phyloP scores from a whole-genome alignment of 2,797 vertebrate genomes.

The Onychomys leucogaster region DNA sequence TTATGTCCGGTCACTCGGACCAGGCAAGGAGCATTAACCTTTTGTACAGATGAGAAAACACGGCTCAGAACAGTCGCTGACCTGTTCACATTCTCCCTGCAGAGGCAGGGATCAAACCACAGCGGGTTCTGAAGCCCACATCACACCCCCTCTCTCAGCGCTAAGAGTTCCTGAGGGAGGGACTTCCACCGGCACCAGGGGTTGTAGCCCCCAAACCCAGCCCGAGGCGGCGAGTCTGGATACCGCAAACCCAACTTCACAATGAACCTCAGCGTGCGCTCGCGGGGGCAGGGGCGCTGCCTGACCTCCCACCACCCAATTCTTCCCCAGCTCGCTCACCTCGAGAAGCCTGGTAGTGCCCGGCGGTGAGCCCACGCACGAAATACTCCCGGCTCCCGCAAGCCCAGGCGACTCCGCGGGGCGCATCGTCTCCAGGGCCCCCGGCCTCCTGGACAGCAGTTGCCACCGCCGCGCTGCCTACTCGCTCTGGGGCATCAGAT shows the following conservation, averaged over 20 bases:
- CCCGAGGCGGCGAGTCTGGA: neutral
- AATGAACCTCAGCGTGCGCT: neutral
- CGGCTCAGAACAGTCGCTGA: neutral
- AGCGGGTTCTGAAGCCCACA: neutral
- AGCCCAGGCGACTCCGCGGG: conserved; percentile 48
- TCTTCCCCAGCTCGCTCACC: neutral
- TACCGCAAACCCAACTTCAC: conserved; percentile 25
- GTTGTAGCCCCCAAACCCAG: neutral
- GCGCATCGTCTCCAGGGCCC: conserved; percentile 84
- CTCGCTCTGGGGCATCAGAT: conserved; percentile 81
- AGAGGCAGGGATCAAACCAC: neutral
- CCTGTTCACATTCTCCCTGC: neutral
- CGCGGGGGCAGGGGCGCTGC: no score
- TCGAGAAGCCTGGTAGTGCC: neutral
- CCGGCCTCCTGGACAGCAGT: conserved; percentile 71
- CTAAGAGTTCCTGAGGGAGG: neutral
- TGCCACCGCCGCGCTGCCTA: conserved; percentile 36
- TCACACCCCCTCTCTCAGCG: neutral
- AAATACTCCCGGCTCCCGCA: conserved; percentile 85
- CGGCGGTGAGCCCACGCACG: neutral
- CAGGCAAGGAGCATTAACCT: neutral
- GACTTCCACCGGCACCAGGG: neutral
- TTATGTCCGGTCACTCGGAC: neutral
- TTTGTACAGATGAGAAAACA: conserved; percentile 21
- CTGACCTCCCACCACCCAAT: neutral